These are phyloP conservation scores for Halictus rubicundus DNA, from an alignment of 1,140 invertebrate genomes.

Conservation along the genomic window DNA sequence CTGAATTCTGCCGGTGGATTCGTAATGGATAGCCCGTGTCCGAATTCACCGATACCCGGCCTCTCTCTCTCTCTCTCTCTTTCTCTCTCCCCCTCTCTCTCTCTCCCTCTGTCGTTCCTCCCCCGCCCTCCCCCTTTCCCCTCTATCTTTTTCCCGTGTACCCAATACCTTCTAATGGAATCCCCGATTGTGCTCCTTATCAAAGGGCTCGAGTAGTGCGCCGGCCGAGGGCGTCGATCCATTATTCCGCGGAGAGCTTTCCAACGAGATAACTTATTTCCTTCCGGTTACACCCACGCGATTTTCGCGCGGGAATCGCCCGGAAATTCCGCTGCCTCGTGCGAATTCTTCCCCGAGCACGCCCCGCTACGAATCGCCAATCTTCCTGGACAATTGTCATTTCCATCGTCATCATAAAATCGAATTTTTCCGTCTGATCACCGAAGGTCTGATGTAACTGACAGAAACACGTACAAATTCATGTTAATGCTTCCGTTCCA, in stretches of 20 bases:
- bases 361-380: too few relatives aligned
- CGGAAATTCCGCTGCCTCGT: background rate
- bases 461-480: too few relatives aligned
- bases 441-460: too few relatives aligned
- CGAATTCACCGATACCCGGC: conserved; percentile 63
- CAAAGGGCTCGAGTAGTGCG: conserved; percentile 60
- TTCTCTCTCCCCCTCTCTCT: conserved; percentile 21
- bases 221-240: conserved; percentile 50
- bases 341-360: too few relatives aligned
- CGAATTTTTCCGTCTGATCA: too few relatives aligned
- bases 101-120: conserved; percentile 10
- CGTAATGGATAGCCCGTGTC: conserved; percentile 75
- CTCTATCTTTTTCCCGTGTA: conserved; percentile 49
- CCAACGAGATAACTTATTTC: conserved; percentile 69
- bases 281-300: conserved; percentile 19
- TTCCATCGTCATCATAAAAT: too few relatives aligned
- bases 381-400: too few relatives aligned
- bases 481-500: too few relatives aligned
- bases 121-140: background rate
- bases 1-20: conserved; percentile 63
- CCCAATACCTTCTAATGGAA: conserved; percentile 72
- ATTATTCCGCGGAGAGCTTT: conserved; percentile 57
- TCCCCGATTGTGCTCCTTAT: conserved; percentile 70
- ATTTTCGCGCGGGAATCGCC: background rate
- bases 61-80: conserved; percentile 67